Percentiles rank a stretch among this genome's conserved stretches.
Conservation (phyloP, 2,113 vertebrate genomes). For the Microcebus murinus region DNA sequence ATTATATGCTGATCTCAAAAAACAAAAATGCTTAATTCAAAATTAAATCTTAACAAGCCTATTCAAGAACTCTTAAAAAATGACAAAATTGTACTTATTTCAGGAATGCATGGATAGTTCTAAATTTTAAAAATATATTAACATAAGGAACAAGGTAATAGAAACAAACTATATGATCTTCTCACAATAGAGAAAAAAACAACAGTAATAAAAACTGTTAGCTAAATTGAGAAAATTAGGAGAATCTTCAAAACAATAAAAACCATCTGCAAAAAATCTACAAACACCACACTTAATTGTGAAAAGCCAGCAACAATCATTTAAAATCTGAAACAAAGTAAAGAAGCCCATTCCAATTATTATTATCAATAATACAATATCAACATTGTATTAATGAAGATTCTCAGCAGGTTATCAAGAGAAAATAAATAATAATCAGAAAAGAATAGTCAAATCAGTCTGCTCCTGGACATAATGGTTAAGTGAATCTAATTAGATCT, state of each 20-base stretch:
- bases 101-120: background rate
- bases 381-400: background rate
- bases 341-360: background rate
- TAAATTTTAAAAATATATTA: slow-evolving; percentile 12
- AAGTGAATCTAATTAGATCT: slow-evolving; percentile 38
- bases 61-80: background rate
- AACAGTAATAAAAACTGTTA: background rate
- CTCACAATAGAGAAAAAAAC: slow-evolving; percentile 2
- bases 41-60: background rate
- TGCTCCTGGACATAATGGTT: background rate
- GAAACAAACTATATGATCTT: background rate
- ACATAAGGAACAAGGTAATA: background rate
- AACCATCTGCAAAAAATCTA: background rate
- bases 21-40: slow-evolving; percentile 9
- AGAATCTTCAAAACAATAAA: slow-evolving; percentile 7
- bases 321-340: slow-evolving; percentile 42
- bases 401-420: background rate
- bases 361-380: too few relatives aligned
- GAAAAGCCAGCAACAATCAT: background rate
- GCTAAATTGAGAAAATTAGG: background rate
- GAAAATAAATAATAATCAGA: background rate
- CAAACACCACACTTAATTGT: background rate
- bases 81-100: background rate
- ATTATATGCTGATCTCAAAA: slow-evolving; percentile 8
- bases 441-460: background rate